Evolutionary conservation across 2,888 invertebrate genomes (phyloP).

Genomic region (Ormyrus pomaceus): DNA sequence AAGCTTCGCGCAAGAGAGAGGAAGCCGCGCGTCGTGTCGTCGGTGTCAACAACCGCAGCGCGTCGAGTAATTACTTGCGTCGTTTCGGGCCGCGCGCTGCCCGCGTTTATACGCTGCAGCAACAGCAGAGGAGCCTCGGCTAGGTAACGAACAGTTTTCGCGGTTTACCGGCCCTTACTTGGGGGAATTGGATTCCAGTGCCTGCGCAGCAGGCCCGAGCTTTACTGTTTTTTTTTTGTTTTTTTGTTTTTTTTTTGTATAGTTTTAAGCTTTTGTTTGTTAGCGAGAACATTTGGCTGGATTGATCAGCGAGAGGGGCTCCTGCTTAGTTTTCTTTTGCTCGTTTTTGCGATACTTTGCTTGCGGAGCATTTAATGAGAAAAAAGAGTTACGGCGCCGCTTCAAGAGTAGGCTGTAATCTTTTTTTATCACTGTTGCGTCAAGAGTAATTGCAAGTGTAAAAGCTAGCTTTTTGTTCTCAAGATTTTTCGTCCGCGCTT

Average conservation of each 20-base stretch:
- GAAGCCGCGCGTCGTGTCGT: not conserved
- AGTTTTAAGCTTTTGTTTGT: too few species aligned
- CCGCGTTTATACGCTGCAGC: not conserved
- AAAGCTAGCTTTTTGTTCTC: too few species aligned
- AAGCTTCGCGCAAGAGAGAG: not conserved
- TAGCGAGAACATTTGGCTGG: too few species aligned
- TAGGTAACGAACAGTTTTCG: constrained; percentile 20
- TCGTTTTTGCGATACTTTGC: not conserved
- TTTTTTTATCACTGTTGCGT: too few species aligned
- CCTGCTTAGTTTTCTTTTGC: not conserved
- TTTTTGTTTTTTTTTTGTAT: not conserved
- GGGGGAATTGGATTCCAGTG: constrained; percentile 18
- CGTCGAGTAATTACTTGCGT: constrained; percentile 21
- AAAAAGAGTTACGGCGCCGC: too few species aligned
- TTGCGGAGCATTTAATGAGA: not conserved
- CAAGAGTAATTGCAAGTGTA: too few species aligned
- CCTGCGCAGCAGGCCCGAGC: not conserved
- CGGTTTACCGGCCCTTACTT: constrained; percentile 29
- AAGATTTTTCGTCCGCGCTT: too few species aligned
- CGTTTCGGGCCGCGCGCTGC: too few species aligned
- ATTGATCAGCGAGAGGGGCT: too few species aligned
- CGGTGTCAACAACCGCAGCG: constrained; percentile 17
- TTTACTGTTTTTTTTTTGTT: not conserved
- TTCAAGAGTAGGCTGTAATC: too few species aligned
- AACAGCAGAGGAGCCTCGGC: not conserved